phyloP scores from a whole-genome alignment of 2,113 vertebrate genomes.

The Myrmophylax atrothorax region DNA sequence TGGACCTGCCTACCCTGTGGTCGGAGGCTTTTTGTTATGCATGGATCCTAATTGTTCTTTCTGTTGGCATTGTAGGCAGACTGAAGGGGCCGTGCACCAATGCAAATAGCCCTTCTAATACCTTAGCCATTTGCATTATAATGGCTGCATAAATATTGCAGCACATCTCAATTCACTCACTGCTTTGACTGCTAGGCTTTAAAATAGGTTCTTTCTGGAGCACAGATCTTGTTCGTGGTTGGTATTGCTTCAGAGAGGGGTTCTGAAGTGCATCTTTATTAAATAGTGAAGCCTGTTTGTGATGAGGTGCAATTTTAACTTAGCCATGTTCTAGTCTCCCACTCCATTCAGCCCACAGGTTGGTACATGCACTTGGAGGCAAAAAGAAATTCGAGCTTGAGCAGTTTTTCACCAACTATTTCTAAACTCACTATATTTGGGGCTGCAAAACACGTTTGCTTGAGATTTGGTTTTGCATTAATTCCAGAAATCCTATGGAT shows the following conservation, averaged over 20 bases:
- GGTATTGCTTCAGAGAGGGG: background rate
- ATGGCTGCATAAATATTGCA: slow-evolving; percentile 52
- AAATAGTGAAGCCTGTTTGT: background rate
- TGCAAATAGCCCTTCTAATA: slow-evolving; percentile 43
- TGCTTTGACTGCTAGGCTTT: slow-evolving; percentile 18
- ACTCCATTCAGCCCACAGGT: slow-evolving; percentile 48
- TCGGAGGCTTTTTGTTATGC: slow-evolving; percentile 36
- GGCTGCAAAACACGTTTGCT: slow-evolving; percentile 12
- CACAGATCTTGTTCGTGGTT: background rate
- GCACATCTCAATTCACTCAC: background rate
- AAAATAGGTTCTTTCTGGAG: slow-evolving; percentile 2
- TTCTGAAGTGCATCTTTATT: background rate
- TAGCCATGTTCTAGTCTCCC: slow-evolving; percentile 5
- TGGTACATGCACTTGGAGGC: background rate
- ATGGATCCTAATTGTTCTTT: slow-evolving; percentile 1
- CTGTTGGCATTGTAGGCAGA: background rate
- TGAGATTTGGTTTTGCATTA: background rate
- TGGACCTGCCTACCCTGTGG: slow-evolving; percentile 4
- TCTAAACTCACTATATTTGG: slow-evolving; percentile 46
- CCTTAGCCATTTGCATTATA: slow-evolving; percentile 25
- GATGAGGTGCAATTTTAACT: slow-evolving; percentile 24
- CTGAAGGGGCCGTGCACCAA: slow-evolving; percentile 3
- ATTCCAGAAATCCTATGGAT: background rate
- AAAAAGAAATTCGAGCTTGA: background rate
- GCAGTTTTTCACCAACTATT: slow-evolving; percentile 38